phyloP scores from a whole-genome alignment of 1,140 invertebrate species.

The Tetranychus cinnabarinus region DNA sequence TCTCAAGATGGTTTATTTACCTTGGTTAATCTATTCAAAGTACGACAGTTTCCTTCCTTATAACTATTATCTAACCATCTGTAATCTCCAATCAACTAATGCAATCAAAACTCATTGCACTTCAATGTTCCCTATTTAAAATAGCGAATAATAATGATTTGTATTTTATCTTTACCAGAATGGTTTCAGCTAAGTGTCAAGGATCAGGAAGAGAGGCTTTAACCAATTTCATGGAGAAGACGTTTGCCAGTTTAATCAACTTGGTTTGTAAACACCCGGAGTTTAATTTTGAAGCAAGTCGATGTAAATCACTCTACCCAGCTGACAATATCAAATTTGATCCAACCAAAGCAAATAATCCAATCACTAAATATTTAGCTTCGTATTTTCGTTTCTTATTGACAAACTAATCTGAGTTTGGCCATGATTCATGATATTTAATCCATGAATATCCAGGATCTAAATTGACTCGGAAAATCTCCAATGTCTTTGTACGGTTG shows the following conservation, averaged over 20 bases:
- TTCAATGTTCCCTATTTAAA: too few relatives aligned
- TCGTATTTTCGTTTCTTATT: slow-evolving; percentile 1
- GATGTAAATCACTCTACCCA: not conserved
- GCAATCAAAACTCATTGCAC: too few relatives aligned
- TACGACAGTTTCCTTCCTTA: too few relatives aligned
- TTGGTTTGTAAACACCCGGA: not conserved
- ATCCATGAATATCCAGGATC: too few relatives aligned
- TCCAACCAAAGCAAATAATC: not conserved
- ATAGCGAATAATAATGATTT: too few relatives aligned
- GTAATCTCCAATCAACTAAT: too few relatives aligned
- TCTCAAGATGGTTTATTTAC: not conserved
- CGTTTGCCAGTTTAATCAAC: not conserved
- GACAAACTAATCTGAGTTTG: too few relatives aligned
- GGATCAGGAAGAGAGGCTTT: not conserved
- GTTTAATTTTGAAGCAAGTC: not conserved
- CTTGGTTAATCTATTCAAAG: too few relatives aligned
- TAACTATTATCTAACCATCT: too few relatives aligned
- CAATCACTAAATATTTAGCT: slow-evolving; percentile 1
- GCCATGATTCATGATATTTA: too few relatives aligned
- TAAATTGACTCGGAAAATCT: too few relatives aligned
- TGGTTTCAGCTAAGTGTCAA: not conserved
- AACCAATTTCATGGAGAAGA: not conserved
- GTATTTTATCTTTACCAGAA: not conserved
- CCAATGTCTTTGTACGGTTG: too few relatives aligned
- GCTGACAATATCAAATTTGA: not conserved